Evolutionary conservation across 2,888 invertebrate genomes (phyloP).

Genomic region (Meandrusa payeni): DNA sequence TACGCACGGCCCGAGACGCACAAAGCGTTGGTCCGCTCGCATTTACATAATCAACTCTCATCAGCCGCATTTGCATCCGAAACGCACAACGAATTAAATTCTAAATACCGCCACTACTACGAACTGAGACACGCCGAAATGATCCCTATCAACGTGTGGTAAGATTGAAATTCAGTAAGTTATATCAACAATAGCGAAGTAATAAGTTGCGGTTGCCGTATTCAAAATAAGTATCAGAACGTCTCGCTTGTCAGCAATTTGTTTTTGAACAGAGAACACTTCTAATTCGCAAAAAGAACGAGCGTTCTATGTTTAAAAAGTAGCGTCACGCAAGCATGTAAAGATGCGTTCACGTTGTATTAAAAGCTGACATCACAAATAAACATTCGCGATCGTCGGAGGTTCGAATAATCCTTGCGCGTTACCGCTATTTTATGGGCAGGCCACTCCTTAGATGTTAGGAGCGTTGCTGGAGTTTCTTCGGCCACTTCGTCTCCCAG

Average conservation of each 20-base stretch:
- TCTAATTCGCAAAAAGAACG: slow-evolving; percentile 78
- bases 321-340: slow-evolving; percentile 69
- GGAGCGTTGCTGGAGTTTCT: no score
- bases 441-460: no score
- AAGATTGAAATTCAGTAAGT: background rate
- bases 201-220: slow-evolving; percentile 52
- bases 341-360: slow-evolving; percentile 35
- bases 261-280: slow-evolving; percentile 77
- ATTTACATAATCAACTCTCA: slow-evolving; percentile 74
- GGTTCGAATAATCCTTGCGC: no score
- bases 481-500: no score
- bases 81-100: slow-evolving; percentile 62
- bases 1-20: slow-evolving; percentile 44
- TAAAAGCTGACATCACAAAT: no score
- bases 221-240: slow-evolving; percentile 69
- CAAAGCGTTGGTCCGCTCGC: slow-evolving; percentile 45
- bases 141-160: background rate
- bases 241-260: slow-evolving; percentile 79
- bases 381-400: no score
- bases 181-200: slow-evolving; percentile 27
- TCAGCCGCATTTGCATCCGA: slow-evolving; percentile 67
- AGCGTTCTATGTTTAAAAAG: slow-evolving; percentile 74
- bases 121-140: slow-evolving; percentile 26
- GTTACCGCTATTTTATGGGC: no score
- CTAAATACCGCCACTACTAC: slow-evolving; percentile 40